Base-by-base conservation (phyloP, 2,113 vertebrate genomes). In the Scalopus aquaticus region DNA sequence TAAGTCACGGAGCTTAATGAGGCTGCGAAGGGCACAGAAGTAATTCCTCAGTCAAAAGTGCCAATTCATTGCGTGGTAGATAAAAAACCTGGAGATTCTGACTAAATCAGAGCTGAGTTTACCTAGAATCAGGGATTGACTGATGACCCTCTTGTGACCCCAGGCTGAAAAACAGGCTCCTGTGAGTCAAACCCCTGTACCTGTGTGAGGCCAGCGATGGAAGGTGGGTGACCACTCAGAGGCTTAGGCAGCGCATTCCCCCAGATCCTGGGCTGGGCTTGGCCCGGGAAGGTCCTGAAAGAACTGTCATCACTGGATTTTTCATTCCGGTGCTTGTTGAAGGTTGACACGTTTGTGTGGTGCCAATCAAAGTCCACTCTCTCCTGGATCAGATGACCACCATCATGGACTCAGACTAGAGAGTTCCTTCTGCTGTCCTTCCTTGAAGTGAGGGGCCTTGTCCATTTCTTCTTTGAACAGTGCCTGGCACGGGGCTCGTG, bases 1-100 rank as follows among this genome's bases (percentile, higher is more conserved):
- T 94, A 97, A 96, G 92, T 95, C 93, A 64, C 5, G 19, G 91
- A 93, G 96, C 96, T 97, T 95, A 96, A 78, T 37, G 94, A 90
- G 73, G 77, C 93, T 96, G 76, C 78, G 19, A 81, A 95, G 76
- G 91, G 82, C 79, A 74, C n/a, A 7, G 69, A 39, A 90, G 79
- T 92, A 80, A 93, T 56, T 58, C 88, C 51, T 64, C 1, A 0
- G 60, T 49, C 62, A 94, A 93, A 97, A 96, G 91, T 82, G 96
- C 95, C 93, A 95, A 74, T 95, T 97, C 93, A 94, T 92, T 64
- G 72, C 89, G 76, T 78, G 13, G 91, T 51, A 49, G 91, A 60
- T 84, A 65, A 72, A 89, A 93, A 79, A 28, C 84, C 88, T 92
- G 95, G 79, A 95, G 94, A 69, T 91, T 69, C 19, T 76, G 93